Conservation (phyloP, 2,888 invertebrate genomes). For the Drosophila conformis region DNA sequence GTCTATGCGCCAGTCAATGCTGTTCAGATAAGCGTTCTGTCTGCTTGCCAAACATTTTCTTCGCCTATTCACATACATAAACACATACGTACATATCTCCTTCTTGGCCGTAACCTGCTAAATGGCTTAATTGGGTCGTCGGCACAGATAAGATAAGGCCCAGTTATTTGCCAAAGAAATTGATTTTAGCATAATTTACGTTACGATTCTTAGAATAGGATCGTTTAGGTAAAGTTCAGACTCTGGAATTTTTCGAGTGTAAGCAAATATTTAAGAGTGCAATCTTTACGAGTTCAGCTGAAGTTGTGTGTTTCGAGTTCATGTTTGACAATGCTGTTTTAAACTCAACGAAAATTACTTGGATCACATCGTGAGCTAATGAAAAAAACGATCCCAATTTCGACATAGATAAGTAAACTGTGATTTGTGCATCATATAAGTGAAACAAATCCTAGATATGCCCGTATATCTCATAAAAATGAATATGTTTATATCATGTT, state of each 20-base stretch:
- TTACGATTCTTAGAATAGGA: no score
- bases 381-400: conserved; percentile 14
- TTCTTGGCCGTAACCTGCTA: conserved; percentile 7
- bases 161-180: conserved; percentile 48
- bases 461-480: neutral
- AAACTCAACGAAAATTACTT: conserved; percentile 3
- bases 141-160: conserved; percentile 52
- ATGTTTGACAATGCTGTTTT: conserved; percentile 8
- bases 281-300: conserved; percentile 32
- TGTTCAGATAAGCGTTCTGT: conserved; percentile 24
- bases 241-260: conserved; percentile 16
- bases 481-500: neutral
- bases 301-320: conserved; percentile 35
- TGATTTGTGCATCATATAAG: conserved; percentile 23
- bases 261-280: conserved; percentile 23
- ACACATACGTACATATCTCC: neutral
- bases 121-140: conserved; percentile 57
- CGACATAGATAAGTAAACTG: conserved; percentile 28
- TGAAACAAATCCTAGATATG: conserved; percentile 5
- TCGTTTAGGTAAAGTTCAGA: conserved; percentile 20
- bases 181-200: conserved; percentile 45
- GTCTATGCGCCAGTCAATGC: conserved; percentile 57
- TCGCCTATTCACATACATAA: neutral
- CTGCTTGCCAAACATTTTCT: conserved; percentile 30
- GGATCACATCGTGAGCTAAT: conserved; percentile 11